Evolutionary conservation across 2,888 invertebrate species (phyloP).

Genomic region (Drosophila prolongata): DNA sequence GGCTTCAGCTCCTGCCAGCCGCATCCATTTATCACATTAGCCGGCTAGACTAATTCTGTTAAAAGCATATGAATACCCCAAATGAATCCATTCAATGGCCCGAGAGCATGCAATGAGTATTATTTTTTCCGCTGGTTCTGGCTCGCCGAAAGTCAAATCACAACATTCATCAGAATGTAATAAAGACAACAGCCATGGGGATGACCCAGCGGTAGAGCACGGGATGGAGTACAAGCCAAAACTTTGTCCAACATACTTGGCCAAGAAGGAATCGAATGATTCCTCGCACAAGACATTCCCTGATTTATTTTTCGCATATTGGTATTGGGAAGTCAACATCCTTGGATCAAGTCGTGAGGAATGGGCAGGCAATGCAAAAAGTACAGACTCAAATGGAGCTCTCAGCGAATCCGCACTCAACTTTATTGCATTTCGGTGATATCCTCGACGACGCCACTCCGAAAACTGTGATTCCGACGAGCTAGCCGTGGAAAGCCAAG

Average conservation of each 20-base stretch:
- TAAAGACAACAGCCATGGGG: conserved; percentile 37
- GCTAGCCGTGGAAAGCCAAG: neutral
- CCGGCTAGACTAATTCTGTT: conserved; percentile 64
- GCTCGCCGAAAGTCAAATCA: conserved; percentile 41
- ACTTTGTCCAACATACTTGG: conserved; percentile 4
- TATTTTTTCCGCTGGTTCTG: conserved; percentile 10
- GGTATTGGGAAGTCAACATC: neutral
- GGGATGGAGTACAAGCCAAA: neutral
- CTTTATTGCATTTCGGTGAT: conserved; percentile 76
- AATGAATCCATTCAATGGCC: conserved; percentile 44
- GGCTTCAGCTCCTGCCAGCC: conserved; percentile 1
- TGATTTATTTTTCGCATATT: conserved; percentile 4
- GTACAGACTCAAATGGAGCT: conserved; percentile 4
- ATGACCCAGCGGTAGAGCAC: conserved; percentile 9
- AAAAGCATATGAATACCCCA: conserved; percentile 50
- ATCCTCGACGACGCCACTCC: conserved; percentile 37
- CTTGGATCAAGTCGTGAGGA: conserved; percentile 2
- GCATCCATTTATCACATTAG: conserved; percentile 69
- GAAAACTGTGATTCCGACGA: conserved; percentile 49
- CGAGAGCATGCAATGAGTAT: conserved; percentile 43
- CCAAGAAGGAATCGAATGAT: conserved; percentile 11
- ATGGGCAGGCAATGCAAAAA: neutral
- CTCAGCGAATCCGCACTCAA: conserved; percentile 59
- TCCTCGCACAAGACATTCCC: neutral
- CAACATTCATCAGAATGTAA: conserved; percentile 50